A percentile compares a stretch with the other conserved stretches of the same genome.
These are phyloP conservation scores for Platerodrilus igneus DNA, from an alignment of 2,888 invertebrate species.

Conservation along the genomic window DNA sequence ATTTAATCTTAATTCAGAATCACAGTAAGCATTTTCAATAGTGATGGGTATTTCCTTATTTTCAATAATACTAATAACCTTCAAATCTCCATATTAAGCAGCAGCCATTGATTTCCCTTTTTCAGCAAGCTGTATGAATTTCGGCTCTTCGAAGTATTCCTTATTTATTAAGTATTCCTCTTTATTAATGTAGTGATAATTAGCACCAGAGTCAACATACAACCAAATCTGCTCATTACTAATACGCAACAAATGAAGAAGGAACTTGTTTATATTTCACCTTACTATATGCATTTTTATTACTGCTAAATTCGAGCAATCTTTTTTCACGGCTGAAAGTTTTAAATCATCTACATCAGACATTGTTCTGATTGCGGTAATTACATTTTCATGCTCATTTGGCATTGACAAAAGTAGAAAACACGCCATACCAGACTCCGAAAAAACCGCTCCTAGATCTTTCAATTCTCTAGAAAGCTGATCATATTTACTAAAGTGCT, in stretches of 20 bases:
- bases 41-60: slow-evolving; percentile 15
- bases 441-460: slow-evolving; percentile 37
- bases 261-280: no score
- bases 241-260: slow-evolving; percentile 7
- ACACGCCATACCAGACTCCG: slow-evolving; percentile 38
- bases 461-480: slow-evolving; percentile 36
- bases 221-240: no score
- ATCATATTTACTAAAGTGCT: slow-evolving; percentile 38
- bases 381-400: slow-evolving; percentile 22
- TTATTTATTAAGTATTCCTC: slow-evolving; percentile 3
- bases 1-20: slow-evolving; percentile 28
- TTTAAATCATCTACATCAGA: slow-evolving; percentile 22
- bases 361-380: slow-evolving; percentile 27
- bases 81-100: background rate
- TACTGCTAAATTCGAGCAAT: slow-evolving; percentile 15
- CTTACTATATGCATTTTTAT: no score
- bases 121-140: slow-evolving; percentile 6
- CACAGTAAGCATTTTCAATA: slow-evolving; percentile 34
- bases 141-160: slow-evolving; percentile 10
- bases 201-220: no score
- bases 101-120: slow-evolving; percentile 8
- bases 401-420: slow-evolving; percentile 29
- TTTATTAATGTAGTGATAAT: slow-evolving; percentile 11
- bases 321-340: slow-evolving; percentile 23
- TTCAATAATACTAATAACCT: slow-evolving; percentile 17